phyloP scores from a whole-genome alignment of 92 coral and sea anemone genomes.

The Heteractis magnifica region DNA sequence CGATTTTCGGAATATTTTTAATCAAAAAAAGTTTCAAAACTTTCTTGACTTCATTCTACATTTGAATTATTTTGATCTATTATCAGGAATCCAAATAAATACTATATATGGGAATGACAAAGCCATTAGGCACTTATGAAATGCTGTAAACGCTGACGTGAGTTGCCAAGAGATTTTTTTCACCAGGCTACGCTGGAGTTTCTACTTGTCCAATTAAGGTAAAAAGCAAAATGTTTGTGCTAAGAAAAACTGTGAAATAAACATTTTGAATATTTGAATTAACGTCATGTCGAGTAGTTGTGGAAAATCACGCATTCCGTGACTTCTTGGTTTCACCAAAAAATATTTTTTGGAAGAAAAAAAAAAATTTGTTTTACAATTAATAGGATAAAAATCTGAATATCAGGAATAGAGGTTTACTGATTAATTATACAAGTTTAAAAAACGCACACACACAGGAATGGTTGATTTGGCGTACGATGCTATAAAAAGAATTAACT shows the following conservation, averaged over 20 bases:
- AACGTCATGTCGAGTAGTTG: constrained; percentile 3
- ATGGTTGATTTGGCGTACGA: not conserved
- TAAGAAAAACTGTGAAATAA: not conserved
- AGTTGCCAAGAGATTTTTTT: constrained; percentile 1
- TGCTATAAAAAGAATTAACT: not conserved
- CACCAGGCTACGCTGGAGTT: not conserved
- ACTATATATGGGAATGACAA: not conserved
- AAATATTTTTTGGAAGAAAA: not conserved
- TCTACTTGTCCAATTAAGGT: constrained; percentile 25
- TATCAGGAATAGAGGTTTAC: not conserved
- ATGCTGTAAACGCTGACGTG: not conserved
- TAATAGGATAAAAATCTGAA: not conserved
- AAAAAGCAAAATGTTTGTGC: constrained; percentile 16
- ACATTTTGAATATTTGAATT: not conserved
- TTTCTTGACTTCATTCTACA: not conserved
- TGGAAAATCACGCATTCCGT: not conserved
- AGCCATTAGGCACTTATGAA: not conserved
- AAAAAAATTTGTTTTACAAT: not conserved
- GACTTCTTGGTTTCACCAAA: not conserved
- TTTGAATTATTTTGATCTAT: not conserved
- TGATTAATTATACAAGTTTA: not conserved
- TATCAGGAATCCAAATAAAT: not conserved
- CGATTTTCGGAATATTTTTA: not conserved
- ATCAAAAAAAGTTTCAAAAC: not conserved
- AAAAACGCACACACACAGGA: not conserved